These are phyloP conservation scores for Pteronotus mesoamericanus DNA, from an alignment of 2,797 vertebrate genomes.

Conservation along the genomic window DNA sequence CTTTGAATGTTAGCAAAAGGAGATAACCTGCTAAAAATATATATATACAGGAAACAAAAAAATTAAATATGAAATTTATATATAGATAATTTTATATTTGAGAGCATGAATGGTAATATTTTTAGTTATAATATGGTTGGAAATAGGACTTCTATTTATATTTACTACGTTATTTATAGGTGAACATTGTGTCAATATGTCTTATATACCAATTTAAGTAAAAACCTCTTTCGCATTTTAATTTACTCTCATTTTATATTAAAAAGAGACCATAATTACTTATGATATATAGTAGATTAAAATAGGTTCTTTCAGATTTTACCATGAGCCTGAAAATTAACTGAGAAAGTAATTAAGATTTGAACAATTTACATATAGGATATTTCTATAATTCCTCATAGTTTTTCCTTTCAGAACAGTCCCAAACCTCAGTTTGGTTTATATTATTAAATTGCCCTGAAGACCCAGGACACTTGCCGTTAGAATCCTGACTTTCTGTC, in stretches of 20 bases:
- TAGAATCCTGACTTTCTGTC: neutral
- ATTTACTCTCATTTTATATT: constrained; percentile 3
- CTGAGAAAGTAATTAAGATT: constrained; percentile 54
- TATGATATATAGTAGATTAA: neutral
- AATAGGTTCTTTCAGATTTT: neutral
- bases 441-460: constrained; percentile 31
- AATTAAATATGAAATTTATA: neutral
- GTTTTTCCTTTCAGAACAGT: constrained; percentile 11
- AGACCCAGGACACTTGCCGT: neutral
- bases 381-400: neutral
- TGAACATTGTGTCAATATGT: neutral
- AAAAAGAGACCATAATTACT: constrained; percentile 36
- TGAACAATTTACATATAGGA: neutral
- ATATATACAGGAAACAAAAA: neutral
- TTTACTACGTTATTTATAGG: constrained; percentile 17
- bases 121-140: neutral
- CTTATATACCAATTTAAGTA: neutral
- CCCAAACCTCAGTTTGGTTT: neutral
- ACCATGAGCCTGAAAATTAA: constrained; percentile 38
- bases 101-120: neutral
- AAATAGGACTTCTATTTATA: neutral
- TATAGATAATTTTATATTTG: neutral
- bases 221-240: constrained; percentile 32
- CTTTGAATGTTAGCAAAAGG: neutral
- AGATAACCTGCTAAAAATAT: neutral